Percentiles rank a stretch among this genome's conserved stretches.
Evolutionary conservation across 2,113 vertebrate species (phyloP).

Genomic region (Datnioides undecimradiatus): DNA sequence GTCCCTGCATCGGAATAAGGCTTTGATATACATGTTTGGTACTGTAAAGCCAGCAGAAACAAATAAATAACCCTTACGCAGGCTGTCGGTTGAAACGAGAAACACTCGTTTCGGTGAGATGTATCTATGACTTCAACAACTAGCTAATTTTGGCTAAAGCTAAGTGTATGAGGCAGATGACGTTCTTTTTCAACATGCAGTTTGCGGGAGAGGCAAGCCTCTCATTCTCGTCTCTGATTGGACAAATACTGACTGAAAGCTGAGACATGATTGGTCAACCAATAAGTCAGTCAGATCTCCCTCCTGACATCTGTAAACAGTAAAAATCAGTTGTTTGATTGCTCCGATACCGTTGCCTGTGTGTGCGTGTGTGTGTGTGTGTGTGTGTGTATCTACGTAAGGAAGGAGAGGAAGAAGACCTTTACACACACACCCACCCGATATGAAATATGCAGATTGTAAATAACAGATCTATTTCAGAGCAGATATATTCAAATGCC

Average conservation of each 20-base stretch:
- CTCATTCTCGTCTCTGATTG: constrained; percentile 55
- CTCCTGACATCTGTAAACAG: constrained; percentile 25
- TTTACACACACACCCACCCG: neutral
- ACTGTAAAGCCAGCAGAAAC: constrained; percentile 4
- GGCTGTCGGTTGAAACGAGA: constrained; percentile 8
- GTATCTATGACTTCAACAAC: constrained; percentile 34
- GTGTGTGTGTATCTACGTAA: too few species aligned
- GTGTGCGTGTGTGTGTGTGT: neutral
- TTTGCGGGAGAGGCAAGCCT: constrained; percentile 13
- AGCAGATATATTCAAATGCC: neutral
- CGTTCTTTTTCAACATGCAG: constrained; percentile 77
- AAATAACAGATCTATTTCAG: neutral
- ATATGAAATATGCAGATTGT: neutral
- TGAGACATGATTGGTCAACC: constrained; percentile 50
- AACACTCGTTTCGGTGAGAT: neutral
- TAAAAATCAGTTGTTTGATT: neutral
- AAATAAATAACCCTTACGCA: constrained; percentile 1
- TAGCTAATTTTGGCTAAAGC: constrained; percentile 79
- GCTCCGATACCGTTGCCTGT: neutral
- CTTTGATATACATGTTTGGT: constrained; percentile 79
- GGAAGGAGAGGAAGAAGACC: too few species aligned
- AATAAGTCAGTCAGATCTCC: constrained; percentile 44
- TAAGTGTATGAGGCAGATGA: constrained; percentile 82
- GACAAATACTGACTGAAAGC: constrained; percentile 15
- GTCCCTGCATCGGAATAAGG: constrained; percentile 70